Evolutionary conservation across 2,888 invertebrate species (phyloP).

Genomic region (Morpho helenor): DNA sequence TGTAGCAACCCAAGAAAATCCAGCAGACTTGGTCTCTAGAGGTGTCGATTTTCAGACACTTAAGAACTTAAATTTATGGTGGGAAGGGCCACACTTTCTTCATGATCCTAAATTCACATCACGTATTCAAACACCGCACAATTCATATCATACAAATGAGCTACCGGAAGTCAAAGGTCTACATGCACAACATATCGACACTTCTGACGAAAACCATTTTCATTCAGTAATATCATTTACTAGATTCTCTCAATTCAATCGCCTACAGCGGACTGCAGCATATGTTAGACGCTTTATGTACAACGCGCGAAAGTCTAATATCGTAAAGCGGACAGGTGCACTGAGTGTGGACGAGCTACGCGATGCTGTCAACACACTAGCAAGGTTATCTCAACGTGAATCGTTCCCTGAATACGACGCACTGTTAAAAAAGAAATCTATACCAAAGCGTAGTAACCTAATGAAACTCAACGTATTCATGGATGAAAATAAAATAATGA

Average conservation of each 20-base stretch:
- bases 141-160: neutral
- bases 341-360: slow-evolving; percentile 14
- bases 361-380: neutral
- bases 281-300: slow-evolving; percentile 18
- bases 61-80: slow-evolving; percentile 4
- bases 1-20: slow-evolving; percentile 13
- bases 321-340: slow-evolving; percentile 7
- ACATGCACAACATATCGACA: neutral
- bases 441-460: slow-evolving; percentile 4
- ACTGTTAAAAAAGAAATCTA: slow-evolving; percentile 1
- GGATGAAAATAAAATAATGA: slow-evolving; percentile 1
- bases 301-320: slow-evolving; percentile 4
- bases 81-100: slow-evolving; percentile 12
- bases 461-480: slow-evolving; percentile 1
- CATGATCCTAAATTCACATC: slow-evolving; percentile 3
- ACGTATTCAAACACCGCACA: neutral
- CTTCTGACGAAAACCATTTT: neutral
- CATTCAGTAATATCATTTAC: slow-evolving; percentile 11
- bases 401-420: slow-evolving; percentile 1
- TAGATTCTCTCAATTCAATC: slow-evolving; percentile 17
- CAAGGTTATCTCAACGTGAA: slow-evolving; percentile 5
- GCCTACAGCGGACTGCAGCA: slow-evolving; percentile 14
- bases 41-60: slow-evolving; percentile 1
- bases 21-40: slow-evolving; percentile 14
- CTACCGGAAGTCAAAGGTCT: neutral